A percentile compares a stretch with the other conserved stretches of the same genome.
These are phyloP conservation scores for Pongo abelii DNA, from an alignment of 2,113 vertebrate species.

Conservation along the genomic window DNA sequence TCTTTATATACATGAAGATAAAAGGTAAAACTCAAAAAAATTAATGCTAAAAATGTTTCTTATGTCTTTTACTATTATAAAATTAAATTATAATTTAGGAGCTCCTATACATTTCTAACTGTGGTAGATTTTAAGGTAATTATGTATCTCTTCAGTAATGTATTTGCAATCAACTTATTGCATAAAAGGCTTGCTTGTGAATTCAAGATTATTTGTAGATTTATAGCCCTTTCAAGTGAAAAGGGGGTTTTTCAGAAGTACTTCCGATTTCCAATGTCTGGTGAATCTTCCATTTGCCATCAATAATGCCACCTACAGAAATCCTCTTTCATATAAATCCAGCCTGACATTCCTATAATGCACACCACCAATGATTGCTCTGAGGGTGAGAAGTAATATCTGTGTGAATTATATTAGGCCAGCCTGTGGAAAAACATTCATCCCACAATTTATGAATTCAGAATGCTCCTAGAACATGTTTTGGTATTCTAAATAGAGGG, in stretches of 20 bases:
- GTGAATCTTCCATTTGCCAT: constrained; percentile 53
- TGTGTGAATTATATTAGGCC: constrained; percentile 49
- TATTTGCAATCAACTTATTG: constrained; percentile 69
- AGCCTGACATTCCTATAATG: constrained; percentile 47
- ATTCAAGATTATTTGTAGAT: constrained; percentile 66
- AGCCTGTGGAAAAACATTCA: background rate
- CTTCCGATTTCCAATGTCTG: constrained; percentile 66
- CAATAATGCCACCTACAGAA: constrained; percentile 60
- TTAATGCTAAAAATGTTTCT: background rate
- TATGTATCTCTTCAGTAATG: constrained; percentile 52
- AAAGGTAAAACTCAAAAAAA: background rate
- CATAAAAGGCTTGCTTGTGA: constrained; percentile 65
- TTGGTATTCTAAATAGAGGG: constrained; percentile 19
- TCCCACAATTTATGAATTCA: constrained; percentile 40
- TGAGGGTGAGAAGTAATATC: background rate
- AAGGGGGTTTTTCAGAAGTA: constrained; percentile 55
- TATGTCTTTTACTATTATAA: constrained; percentile 15
- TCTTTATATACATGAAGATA: background rate
- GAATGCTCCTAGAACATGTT: background rate
- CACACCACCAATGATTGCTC: background rate
- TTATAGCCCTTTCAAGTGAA: constrained; percentile 70
- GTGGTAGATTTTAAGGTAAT: constrained; percentile 63
- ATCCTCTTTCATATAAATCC: constrained; percentile 63
- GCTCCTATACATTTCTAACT: background rate
- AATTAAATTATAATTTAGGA: constrained; percentile 48